Percentiles rank a stretch among this genome's conserved stretches.
These are phyloP conservation scores for Polyommatus icarus DNA, from an alignment of 2,888 invertebrate genomes.

Conservation along the genomic window DNA sequence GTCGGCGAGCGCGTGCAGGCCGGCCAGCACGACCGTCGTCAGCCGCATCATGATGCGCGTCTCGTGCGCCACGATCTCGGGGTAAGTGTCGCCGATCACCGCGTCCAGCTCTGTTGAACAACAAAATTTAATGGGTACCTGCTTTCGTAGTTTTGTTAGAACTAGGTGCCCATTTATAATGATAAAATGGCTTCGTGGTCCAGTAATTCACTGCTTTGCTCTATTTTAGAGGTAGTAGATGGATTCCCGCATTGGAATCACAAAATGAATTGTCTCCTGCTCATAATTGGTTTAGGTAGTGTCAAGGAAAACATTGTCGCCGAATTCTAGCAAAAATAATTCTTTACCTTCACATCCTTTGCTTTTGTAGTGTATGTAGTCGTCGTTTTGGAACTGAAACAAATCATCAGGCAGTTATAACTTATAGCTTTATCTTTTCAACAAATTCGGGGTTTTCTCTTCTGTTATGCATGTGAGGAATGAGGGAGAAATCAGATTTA, in stretches of 20 bases:
- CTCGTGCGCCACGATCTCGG: constrained; percentile 90
- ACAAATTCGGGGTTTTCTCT: no score
- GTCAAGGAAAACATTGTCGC: neutral
- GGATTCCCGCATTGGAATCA: no score
- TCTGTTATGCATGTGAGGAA: neutral
- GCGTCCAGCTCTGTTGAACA: constrained; percentile 84
- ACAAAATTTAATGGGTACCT: neutral
- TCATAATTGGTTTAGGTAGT: no score
- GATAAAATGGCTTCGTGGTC: no score
- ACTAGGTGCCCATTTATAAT: neutral
- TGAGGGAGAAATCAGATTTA: no score
- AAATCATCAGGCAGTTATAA: neutral
- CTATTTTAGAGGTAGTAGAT: no score
- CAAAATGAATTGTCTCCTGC: no score
- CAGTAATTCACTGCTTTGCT: no score
- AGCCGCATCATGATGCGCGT: constrained; percentile 87
- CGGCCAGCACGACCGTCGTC: constrained; percentile 81
- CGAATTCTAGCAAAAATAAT: neutral
- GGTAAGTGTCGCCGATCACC: constrained; percentile 88
- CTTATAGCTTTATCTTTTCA: no score
- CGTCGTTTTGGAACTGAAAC: constrained; percentile 82
- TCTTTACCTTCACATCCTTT: constrained; percentile 80
- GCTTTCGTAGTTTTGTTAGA: neutral
- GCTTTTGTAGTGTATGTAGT: constrained; percentile 86
- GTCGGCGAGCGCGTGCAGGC: constrained; percentile 77